These are phyloP conservation scores for Triplophysa siluroides DNA, from an alignment of 2,113 vertebrate species.

Conservation along the genomic window DNA sequence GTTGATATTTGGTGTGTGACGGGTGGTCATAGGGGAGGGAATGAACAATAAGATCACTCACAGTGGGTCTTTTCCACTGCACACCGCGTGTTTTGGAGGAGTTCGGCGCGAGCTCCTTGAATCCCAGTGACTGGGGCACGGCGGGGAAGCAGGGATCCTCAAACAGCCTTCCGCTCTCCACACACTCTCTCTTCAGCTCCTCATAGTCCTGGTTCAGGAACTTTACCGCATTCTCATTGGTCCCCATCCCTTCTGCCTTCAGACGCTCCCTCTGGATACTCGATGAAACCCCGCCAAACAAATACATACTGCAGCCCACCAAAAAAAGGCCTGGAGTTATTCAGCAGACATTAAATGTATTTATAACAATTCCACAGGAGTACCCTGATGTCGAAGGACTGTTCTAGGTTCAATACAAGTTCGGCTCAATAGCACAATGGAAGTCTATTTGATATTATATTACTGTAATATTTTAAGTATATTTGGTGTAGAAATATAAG, in stretches of 20 bases:
- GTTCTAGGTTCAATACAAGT: neutral
- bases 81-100: slow-evolving; percentile 71
- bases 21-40: too few species aligned
- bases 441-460: too few species aligned
- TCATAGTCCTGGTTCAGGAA: slow-evolving; percentile 76
- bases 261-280: slow-evolving; percentile 20
- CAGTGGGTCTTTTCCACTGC: slow-evolving; percentile 75
- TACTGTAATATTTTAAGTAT: too few species aligned
- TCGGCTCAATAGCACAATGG: too few species aligned
- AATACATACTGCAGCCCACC: slow-evolving; percentile 55
- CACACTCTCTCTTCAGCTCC: slow-evolving; percentile 69
- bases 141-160: slow-evolving; percentile 79
- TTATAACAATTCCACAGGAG: neutral
- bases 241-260: slow-evolving; percentile 76
- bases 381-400: too few species aligned
- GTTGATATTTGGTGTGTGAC: too few species aligned
- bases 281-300: slow-evolving; percentile 54
- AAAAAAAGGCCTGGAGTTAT: neutral
- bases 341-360: neutral
- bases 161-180: slow-evolving; percentile 73
- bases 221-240: slow-evolving; percentile 67
- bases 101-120: slow-evolving; percentile 77
- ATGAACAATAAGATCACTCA: slow-evolving; percentile 56
- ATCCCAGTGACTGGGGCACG: slow-evolving; percentile 72
- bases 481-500: too few species aligned